A percentile compares a stretch with the other conserved stretches of the same genome.
phyloP scores from a whole-genome alignment of 2,888 invertebrate genomes.

The Tanypteryx hageni region DNA sequence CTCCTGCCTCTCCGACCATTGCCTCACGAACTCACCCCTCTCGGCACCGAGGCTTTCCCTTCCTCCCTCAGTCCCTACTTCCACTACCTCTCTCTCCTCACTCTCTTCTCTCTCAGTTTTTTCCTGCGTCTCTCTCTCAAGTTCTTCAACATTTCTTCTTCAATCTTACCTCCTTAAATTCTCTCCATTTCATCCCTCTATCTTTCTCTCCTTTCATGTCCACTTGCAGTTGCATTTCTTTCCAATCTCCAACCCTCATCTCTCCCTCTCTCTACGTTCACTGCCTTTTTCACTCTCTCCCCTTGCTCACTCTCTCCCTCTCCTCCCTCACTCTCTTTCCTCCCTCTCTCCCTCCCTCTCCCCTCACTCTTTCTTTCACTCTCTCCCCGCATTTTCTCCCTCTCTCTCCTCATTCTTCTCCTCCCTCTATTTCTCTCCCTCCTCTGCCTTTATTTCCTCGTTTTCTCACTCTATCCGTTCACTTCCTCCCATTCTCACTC shows the following conservation, averaged over 20 bases:
- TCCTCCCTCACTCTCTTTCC: background rate
- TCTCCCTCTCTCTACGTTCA: no score
- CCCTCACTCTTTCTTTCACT: no score
- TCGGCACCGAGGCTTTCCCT: no score
- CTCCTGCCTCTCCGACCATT: background rate
- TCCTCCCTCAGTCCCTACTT: no score
- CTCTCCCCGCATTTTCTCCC: background rate
- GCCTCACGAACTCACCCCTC: no score
- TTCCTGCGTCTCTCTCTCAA: background rate
- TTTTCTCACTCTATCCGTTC: no score
- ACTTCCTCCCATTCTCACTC: no score
- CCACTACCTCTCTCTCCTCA: background rate
- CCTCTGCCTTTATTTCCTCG: no score
- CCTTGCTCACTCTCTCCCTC: background rate
- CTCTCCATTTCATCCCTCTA: background rate
- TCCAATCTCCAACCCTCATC: no score
- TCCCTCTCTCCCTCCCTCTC: background rate
- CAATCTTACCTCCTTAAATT: background rate
- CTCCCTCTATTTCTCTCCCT: background rate
- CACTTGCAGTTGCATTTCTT: no score
- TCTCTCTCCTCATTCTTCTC: background rate
- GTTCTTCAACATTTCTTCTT: background rate
- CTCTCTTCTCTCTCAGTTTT: background rate
- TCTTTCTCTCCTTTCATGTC: background rate
- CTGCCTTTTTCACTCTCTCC: no score